Conservation (phyloP, 2,888 invertebrate species). For the Linnaemya tessellans region DNA sequence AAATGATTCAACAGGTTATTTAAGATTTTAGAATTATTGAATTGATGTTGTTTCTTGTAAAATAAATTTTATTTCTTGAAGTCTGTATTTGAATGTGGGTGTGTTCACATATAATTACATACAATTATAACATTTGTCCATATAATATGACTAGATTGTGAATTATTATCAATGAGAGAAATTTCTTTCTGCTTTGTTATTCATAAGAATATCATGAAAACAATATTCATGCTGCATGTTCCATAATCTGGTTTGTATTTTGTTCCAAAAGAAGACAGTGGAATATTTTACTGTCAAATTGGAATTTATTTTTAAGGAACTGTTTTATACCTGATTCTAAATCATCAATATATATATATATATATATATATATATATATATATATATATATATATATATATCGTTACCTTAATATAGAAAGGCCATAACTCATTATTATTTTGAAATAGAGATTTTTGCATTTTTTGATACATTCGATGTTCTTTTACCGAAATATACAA, state of each 20-base stretch:
- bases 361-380: too few relatives aligned
- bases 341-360: too few relatives aligned
- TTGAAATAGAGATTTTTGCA: too few relatives aligned
- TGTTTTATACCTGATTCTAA: too few relatives aligned
- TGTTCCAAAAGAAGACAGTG: not conserved
- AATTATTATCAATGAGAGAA: conserved; percentile 52
- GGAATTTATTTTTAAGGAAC: too few relatives aligned
- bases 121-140: not conserved
- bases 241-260: not conserved
- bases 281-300: too few relatives aligned
- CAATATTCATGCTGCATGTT: not conserved
- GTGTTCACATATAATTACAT: conserved; percentile 3
- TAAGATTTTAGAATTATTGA: conserved; percentile 22
- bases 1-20: conserved; percentile 56
- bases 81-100: not conserved
- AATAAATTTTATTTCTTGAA: not conserved
- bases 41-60: conserved; percentile 3
- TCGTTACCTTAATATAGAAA: too few relatives aligned
- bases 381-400: too few relatives aligned
- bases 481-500: too few relatives aligned
- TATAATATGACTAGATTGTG: conserved; percentile 28
- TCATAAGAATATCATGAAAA: conserved; percentile 26
- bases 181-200: conserved; percentile 5
- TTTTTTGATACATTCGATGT: too few relatives aligned
- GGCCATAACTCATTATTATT: too few relatives aligned